phyloP scores from a whole-genome alignment of 2,797 vertebrate species.

The Arctocebus calabarensis region DNA sequence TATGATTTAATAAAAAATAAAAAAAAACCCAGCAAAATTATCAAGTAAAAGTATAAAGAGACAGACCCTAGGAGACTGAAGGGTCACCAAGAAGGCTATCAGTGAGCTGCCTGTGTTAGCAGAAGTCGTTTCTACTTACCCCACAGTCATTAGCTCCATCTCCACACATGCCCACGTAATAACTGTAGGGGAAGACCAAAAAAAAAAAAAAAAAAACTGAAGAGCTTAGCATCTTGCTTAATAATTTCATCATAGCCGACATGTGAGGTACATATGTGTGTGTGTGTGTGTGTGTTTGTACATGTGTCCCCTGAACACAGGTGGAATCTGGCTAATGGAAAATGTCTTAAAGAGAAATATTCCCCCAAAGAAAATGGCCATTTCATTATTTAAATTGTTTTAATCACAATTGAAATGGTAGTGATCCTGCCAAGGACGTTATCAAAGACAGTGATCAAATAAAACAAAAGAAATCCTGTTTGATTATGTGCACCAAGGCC shows the following conservation, averaged over 20 bases:
- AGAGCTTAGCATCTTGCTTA: not conserved
- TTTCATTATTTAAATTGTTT: conserved; percentile 48
- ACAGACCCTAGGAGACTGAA: not conserved
- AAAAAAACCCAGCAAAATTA: not conserved
- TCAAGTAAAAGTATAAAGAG: not conserved
- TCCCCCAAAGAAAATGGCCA: not conserved
- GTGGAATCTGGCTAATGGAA: fast-evolving
- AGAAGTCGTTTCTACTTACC: conserved; percentile 77
- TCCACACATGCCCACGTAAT: conserved; percentile 88
- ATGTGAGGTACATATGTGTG: not conserved
- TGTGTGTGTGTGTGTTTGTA: not conserved
- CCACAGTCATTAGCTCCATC: conserved; percentile 89
- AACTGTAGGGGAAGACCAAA: conserved; percentile 78
- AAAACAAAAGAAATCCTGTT: not conserved
- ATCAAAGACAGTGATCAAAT: not conserved
- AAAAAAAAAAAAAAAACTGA: not conserved
- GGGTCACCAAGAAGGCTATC: not conserved
- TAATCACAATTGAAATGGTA: not conserved
- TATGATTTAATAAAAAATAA: too few species aligned
- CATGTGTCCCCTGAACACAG: not conserved
- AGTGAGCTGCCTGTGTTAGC: not conserved
- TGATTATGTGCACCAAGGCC: not conserved
- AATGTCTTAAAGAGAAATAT: not conserved
- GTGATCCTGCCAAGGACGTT: not conserved
- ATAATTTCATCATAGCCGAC: not conserved